Evolutionary conservation across 2,797 vertebrate species (phyloP).

Genomic region (Falco columbarius): DNA sequence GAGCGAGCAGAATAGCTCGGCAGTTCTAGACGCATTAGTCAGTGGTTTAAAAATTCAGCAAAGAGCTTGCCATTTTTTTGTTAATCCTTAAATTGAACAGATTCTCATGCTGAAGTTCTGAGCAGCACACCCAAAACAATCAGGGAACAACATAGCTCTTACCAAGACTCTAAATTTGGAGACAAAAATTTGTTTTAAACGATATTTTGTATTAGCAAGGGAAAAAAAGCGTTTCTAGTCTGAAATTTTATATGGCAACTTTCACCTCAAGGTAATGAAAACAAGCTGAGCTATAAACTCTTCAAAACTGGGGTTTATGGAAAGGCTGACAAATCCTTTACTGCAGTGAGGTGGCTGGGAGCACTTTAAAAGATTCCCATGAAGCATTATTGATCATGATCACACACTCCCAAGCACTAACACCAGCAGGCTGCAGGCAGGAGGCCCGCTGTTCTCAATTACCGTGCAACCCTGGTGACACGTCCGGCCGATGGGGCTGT

Average conservation of each 20-base stretch:
- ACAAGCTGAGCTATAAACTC: constrained; percentile 58
- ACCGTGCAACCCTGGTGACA: constrained; percentile 75
- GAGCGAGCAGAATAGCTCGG: not conserved
- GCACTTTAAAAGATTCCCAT: constrained; percentile 25
- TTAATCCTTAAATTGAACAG: not conserved
- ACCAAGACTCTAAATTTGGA: not conserved
- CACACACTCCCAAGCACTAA: not conserved
- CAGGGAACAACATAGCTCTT: not conserved
- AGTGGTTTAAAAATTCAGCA: constrained; percentile 5
- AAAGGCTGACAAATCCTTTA: constrained; percentile 62
- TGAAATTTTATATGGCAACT: constrained; percentile 59
- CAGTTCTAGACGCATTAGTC: not conserved
- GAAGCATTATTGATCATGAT: constrained; percentile 15
- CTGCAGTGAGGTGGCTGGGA: constrained; percentile 5
- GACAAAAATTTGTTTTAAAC: constrained; percentile 29
- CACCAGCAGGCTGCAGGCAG: not conserved
- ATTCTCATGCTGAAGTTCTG: not conserved
- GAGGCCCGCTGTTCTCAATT: constrained; percentile 83
- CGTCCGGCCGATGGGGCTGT: constrained; percentile 71
- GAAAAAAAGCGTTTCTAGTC: constrained; percentile 39
- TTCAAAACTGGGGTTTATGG: constrained; percentile 47
- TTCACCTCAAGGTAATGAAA: constrained; percentile 63
- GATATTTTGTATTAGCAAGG: constrained; percentile 44
- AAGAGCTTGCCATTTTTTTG: not conserved
- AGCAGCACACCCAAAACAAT: not conserved